Evolutionary conservation across 2,797 vertebrate species (phyloP).

Genomic region (Notolabrus celidotus): DNA sequence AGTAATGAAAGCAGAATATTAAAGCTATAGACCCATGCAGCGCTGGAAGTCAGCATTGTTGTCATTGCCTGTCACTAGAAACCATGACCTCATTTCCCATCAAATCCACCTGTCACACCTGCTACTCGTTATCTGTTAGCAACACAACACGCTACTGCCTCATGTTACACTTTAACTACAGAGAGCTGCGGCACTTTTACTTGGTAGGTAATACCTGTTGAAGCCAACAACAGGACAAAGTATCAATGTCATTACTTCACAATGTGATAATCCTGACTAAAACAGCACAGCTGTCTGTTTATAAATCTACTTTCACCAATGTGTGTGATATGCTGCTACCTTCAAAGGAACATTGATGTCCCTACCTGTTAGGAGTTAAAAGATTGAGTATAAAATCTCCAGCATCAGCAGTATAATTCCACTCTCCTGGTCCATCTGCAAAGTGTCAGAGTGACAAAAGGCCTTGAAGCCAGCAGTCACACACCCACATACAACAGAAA

Average conservation of each 20-base stretch:
- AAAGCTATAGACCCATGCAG: background rate
- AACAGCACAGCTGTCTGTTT: background rate
- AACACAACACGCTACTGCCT: slow-evolving; percentile 11
- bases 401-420: slow-evolving; percentile 15
- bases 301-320: background rate
- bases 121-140: slow-evolving; percentile 48
- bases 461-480: slow-evolving; percentile 30
- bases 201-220: background rate
- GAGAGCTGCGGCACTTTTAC: slow-evolving; percentile 1
- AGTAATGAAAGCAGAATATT: background rate
- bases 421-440: slow-evolving; percentile 13
- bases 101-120: slow-evolving; percentile 69
- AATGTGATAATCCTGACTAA: background rate
- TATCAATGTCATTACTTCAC: background rate
- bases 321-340: background rate
- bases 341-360: background rate
- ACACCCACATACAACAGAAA: slow-evolving; percentile 54
- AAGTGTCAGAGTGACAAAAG: slow-evolving; percentile 27
- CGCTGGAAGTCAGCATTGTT: slow-evolving; percentile 8
- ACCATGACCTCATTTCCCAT: slow-evolving; percentile 21
- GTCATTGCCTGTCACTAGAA: slow-evolving; percentile 18
- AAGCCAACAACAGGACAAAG: background rate
- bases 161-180: slow-evolving; percentile 49
- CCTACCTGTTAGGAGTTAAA: slow-evolving; percentile 69
- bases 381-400: slow-evolving; percentile 1